Percentiles rank a stretch among this genome's conserved stretches.
Conservation (phyloP, 37 sponge, comb jelly and placozoan species). For the Hexactinellida sp. region DNA sequence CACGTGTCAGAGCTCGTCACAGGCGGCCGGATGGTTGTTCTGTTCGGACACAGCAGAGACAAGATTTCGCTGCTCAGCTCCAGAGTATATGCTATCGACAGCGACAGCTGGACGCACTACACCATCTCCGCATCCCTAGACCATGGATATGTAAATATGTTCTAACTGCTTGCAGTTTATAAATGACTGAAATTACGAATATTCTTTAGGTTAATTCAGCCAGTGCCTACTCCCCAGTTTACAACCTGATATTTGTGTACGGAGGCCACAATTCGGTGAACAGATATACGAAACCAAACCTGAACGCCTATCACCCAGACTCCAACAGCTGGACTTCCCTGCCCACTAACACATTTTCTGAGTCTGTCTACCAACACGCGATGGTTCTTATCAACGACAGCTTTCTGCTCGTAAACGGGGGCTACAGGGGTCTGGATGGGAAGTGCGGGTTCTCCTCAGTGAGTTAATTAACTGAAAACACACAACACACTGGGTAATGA, state of each 20-base stretch:
- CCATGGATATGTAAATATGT: neutral
- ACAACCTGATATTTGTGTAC: neutral
- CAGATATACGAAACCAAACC: neutral
- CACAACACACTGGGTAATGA: neutral
- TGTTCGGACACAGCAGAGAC: slow-evolving; percentile 5
- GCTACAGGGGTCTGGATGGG: neutral
- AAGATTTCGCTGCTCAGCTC: neutral
- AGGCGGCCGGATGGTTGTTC: neutral
- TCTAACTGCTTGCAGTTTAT: neutral
- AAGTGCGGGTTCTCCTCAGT: neutral
- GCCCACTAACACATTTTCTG: neutral
- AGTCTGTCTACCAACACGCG: neutral
- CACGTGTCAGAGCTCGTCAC: neutral
- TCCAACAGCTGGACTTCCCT: neutral
- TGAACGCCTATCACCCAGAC: neutral
- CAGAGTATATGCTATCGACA: neutral
- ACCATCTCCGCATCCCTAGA: neutral
- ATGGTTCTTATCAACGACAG: slow-evolving; percentile 11
- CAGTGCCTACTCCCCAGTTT: neutral
- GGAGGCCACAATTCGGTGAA: neutral
- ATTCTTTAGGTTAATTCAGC: neutral
- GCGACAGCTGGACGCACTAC: neutral
- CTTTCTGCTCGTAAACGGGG: neutral
- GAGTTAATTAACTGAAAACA: neutral
- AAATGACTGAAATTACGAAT: too few relatives aligned